These are phyloP conservation scores for Isotomurus palustris DNA, from an alignment of 2,888 invertebrate species.

Conservation along the genomic window DNA sequence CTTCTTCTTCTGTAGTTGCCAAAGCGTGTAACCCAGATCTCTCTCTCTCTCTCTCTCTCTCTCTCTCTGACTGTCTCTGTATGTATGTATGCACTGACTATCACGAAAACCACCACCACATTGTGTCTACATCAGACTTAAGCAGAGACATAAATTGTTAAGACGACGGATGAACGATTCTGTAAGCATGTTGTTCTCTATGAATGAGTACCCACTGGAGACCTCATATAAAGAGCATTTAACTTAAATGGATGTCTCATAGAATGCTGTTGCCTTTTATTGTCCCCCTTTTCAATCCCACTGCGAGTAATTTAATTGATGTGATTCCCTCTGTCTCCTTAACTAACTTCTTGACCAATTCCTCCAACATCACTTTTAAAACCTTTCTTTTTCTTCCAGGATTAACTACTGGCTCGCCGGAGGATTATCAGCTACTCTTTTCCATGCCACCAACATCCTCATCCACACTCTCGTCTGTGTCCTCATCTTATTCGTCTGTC, in stretches of 20 bases:
- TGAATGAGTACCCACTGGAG: background rate
- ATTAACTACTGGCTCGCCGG: slow-evolving; percentile 65
- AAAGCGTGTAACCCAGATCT: too few relatives aligned
- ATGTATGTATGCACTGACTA: too few relatives aligned
- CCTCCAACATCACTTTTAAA: background rate
- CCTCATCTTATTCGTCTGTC: slow-evolving; percentile 64
- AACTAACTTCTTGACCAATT: background rate
- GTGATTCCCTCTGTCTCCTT: slow-evolving; percentile 11
- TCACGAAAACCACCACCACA: too few relatives aligned
- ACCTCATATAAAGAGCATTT: slow-evolving; percentile 6
- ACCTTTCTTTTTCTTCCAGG: slow-evolving; percentile 55
- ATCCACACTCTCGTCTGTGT: slow-evolving; percentile 70
- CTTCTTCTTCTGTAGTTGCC: too few relatives aligned
- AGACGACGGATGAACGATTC: too few relatives aligned
- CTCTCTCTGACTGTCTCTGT: too few relatives aligned
- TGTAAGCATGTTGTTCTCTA: too few relatives aligned
- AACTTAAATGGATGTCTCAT: slow-evolving; percentile 11
- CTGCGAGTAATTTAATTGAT: slow-evolving; percentile 9
- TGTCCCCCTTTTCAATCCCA: slow-evolving; percentile 12
- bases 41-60: too few relatives aligned
- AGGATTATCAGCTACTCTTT: slow-evolving; percentile 68
- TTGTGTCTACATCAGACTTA: too few relatives aligned
- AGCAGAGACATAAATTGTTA: too few relatives aligned
- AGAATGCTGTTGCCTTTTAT: slow-evolving; percentile 9
- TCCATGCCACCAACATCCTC: slow-evolving; percentile 71